These are phyloP conservation scores for Megastigmus dorsalis DNA, from an alignment of 2,888 invertebrate genomes.

Conservation along the genomic window DNA sequence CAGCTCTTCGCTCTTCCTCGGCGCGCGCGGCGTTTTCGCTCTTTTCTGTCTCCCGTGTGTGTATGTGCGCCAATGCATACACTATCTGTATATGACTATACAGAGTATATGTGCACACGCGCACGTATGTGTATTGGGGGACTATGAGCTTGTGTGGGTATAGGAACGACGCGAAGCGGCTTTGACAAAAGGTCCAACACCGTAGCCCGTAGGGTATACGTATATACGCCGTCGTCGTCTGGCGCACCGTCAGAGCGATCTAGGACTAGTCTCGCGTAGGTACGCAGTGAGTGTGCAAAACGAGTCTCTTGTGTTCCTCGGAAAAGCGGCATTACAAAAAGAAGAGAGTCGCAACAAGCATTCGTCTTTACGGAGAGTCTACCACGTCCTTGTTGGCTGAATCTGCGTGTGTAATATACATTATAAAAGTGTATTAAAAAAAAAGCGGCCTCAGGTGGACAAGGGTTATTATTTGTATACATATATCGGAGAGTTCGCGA, in stretches of 20 bases:
- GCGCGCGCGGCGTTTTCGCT: not conserved
- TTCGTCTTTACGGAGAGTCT: too few relatives aligned
- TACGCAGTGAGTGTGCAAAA: too few relatives aligned
- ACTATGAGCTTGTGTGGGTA: not conserved
- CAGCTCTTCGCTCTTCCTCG: not conserved
- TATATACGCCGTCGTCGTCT: not conserved
- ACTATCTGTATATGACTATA: too few relatives aligned
- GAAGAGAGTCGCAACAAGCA: not conserved
- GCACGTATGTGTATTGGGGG: not conserved
- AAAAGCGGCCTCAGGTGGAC: too few relatives aligned
- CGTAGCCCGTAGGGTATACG: too few relatives aligned
- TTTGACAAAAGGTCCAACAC: conserved; percentile 2
- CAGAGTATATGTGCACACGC: not conserved
- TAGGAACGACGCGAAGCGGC: not conserved
- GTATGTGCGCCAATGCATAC: not conserved
- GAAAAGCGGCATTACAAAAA: not conserved
- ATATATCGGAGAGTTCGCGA: too few relatives aligned
- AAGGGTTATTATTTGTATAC: too few relatives aligned
- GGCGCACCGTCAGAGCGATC: not conserved
- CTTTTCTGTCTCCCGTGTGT: not conserved
- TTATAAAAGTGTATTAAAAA: too few relatives aligned
- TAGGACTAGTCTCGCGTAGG: not conserved
- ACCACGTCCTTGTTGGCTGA: too few relatives aligned
- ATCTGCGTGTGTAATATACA: too few relatives aligned
- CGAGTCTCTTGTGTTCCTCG: not conserved